Conservation (phyloP, 2,888 invertebrate species). For the Corythucha ciliata region DNA sequence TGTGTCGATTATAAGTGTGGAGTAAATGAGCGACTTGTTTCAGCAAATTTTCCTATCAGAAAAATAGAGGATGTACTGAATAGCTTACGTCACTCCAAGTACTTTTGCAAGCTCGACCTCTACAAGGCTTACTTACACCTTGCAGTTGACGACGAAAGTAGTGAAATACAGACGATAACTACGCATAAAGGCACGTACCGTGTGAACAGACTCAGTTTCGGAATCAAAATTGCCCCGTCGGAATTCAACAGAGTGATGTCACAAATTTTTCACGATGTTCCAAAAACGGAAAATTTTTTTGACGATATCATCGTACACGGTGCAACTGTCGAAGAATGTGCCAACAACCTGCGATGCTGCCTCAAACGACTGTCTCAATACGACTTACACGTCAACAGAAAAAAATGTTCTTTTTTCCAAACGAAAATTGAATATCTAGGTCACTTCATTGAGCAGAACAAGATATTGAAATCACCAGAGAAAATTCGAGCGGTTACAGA, state of each 20-base stretch:
- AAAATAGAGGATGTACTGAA: constrained; percentile 25
- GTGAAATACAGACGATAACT: constrained; percentile 10
- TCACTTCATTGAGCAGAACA: constrained; percentile 6
- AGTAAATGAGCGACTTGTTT: constrained; percentile 10
- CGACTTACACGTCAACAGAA: constrained; percentile 6
- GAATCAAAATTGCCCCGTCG: not conserved
- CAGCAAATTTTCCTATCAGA: constrained; percentile 29
- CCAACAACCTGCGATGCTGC: not conserved
- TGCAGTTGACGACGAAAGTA: constrained; percentile 4
- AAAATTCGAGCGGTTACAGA: constrained; percentile 23
- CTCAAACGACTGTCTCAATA: not conserved
- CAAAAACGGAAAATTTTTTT: constrained; percentile 1
- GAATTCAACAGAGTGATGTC: constrained; percentile 3
- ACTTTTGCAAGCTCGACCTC: constrained; percentile 21
- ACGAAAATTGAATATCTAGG: not conserved
- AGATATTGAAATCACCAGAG: constrained; percentile 20
- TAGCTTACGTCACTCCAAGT: constrained; percentile 21
- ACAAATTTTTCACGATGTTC: constrained; percentile 23
- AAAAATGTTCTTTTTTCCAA: constrained; percentile 9
- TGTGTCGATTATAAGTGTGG: constrained; percentile 20
- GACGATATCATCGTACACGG: constrained; percentile 3
- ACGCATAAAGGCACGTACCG: constrained; percentile 4
- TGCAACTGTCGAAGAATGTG: constrained; percentile 6
- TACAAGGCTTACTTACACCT: not conserved
- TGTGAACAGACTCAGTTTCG: constrained; percentile 5